These are phyloP conservation scores for Zeuzera pyrina DNA, from an alignment of 2,888 invertebrate genomes.

Conservation along the genomic window DNA sequence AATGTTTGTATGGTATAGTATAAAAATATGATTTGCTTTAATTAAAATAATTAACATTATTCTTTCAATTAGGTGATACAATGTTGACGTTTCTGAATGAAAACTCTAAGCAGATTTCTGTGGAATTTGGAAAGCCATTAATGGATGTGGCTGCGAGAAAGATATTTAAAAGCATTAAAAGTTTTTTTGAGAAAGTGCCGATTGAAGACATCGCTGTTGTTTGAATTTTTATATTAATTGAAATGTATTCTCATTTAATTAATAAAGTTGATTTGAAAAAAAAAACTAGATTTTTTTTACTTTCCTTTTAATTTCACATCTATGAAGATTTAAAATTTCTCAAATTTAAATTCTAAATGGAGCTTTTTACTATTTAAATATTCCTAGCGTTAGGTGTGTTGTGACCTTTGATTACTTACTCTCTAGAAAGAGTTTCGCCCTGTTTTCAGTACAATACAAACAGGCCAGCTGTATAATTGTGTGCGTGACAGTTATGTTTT, in stretches of 20 bases:
- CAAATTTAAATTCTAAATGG: too few species aligned
- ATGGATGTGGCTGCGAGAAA: slow-evolving; percentile 32
- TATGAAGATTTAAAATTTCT: too few species aligned
- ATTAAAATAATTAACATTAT: slow-evolving; percentile 4
- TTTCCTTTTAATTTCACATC: too few species aligned
- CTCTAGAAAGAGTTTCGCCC: too few species aligned
- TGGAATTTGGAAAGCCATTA: slow-evolving; percentile 47
- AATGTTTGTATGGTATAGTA: too few species aligned
- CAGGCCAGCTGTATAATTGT: too few species aligned
- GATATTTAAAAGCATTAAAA: slow-evolving; percentile 30
- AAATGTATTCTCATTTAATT: background rate
- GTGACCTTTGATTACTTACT: too few species aligned
- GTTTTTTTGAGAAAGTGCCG: slow-evolving; percentile 29
- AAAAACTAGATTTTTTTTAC: background rate
- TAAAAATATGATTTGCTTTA: background rate
- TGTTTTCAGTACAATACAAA: too few species aligned
- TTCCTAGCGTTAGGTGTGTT: too few species aligned
- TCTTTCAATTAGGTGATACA: slow-evolving; percentile 41
- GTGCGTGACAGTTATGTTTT: too few species aligned
- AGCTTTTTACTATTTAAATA: too few species aligned
- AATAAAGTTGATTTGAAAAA: background rate
- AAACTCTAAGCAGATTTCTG: slow-evolving; percentile 44
- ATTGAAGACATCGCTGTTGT: slow-evolving; percentile 36
- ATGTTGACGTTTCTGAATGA: slow-evolving; percentile 44
- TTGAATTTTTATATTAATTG: background rate